A percentile compares a stretch with the other conserved stretches of the same genome.
Evolutionary conservation across 2,888 invertebrate genomes (phyloP).

Genomic region (Erebia epiphron): DNA sequence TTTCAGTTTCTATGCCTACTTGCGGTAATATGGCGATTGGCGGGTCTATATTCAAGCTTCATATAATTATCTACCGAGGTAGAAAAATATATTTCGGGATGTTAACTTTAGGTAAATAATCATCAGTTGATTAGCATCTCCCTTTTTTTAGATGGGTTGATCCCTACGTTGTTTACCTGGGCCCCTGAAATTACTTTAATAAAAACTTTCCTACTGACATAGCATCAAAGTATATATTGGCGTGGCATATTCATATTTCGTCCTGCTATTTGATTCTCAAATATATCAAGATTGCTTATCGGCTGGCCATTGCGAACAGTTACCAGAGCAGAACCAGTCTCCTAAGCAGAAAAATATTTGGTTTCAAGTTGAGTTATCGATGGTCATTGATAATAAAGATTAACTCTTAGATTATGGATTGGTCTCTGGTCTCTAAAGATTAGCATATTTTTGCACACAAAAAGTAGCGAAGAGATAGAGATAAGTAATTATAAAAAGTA

Average conservation of each 20-base stretch:
- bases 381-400: no score
- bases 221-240: background rate
- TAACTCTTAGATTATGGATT: no score
- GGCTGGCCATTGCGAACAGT: conserved; percentile 46
- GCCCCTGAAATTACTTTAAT: background rate
- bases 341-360: background rate
- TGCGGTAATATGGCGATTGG: no score
- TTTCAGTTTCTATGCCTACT: no score
- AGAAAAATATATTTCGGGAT: background rate
- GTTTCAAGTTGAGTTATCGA: background rate
- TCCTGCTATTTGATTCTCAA: conserved; percentile 31
- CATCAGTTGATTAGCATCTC: background rate
- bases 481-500: no score
- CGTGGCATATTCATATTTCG: background rate
- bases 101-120: background rate
- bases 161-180: background rate
- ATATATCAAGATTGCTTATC: conserved; percentile 54
- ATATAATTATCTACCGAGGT: no score
- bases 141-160: background rate
- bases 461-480: no score
- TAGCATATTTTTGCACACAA: no score
- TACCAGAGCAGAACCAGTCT: conserved; percentile 54
- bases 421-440: no score
- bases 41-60: no score
- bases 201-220: background rate